Evolutionary conservation across 2,888 invertebrate species (phyloP).

Genomic region (Microctonus aethiopoides): DNA sequence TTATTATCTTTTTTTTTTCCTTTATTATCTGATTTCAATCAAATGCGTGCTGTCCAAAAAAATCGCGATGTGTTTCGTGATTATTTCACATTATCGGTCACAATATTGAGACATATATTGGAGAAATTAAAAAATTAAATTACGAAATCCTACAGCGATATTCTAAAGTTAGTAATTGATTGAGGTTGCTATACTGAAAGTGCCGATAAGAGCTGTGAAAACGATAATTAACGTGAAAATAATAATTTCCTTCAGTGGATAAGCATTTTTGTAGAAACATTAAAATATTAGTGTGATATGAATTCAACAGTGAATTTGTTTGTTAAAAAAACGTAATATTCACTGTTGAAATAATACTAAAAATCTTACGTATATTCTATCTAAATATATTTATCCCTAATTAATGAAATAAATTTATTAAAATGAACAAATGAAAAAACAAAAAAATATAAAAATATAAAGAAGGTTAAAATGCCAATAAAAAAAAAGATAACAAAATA

Average conservation of each 20-base stretch:
- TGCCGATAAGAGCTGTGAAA: conserved; percentile 40
- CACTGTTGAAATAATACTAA: conserved; percentile 32
- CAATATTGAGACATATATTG: background rate
- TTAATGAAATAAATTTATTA: conserved; percentile 36
- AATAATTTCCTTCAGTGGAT: background rate
- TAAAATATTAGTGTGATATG: conserved; percentile 58
- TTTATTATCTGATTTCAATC: background rate
- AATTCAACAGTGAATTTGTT: conserved; percentile 52
- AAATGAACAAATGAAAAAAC: conserved; percentile 39
- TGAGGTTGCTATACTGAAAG: conserved; percentile 31
- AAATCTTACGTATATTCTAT: conserved; percentile 43
- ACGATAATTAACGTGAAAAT: conserved; percentile 23
- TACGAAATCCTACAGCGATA: no score
- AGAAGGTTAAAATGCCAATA: conserved; percentile 34
- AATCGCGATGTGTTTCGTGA: background rate
- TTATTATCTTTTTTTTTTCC: background rate
- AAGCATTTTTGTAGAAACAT: conserved; percentile 46
- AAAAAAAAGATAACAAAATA: conserved; percentile 40
- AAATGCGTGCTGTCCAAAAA: background rate
- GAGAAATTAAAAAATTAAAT: no score
- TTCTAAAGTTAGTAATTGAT: conserved; percentile 8
- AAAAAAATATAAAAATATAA: conserved; percentile 36
- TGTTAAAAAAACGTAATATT: conserved; percentile 22
- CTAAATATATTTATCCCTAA: conserved; percentile 40
- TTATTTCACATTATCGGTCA: background rate